phyloP scores from a whole-genome alignment of 2,113 vertebrate species.

The Dermatemys mawii region DNA sequence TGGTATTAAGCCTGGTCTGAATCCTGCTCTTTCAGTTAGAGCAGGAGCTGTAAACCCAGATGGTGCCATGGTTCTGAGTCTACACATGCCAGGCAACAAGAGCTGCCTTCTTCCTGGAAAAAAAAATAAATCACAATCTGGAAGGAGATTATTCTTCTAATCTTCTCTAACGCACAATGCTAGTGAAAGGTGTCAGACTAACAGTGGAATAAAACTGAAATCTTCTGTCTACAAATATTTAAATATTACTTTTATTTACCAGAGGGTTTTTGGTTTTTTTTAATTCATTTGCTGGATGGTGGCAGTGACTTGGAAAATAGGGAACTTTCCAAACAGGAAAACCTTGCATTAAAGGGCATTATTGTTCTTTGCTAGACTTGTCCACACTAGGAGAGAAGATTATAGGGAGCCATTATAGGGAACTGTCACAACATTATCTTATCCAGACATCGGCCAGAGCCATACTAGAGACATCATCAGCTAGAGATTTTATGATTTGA shows the following conservation, averaged over 20 bases:
- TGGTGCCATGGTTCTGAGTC: neutral
- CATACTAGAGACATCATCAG: neutral
- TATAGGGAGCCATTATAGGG: slow-evolving; percentile 3
- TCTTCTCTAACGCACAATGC: neutral
- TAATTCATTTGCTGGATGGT: fast-evolving
- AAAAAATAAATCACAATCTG: neutral
- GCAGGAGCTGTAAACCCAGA: neutral
- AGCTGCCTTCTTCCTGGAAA: neutral
- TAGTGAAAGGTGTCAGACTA: neutral
- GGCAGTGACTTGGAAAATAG: neutral
- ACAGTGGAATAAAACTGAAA: slow-evolving; percentile 20
- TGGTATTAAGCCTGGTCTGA: neutral
- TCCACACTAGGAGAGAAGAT: neutral
- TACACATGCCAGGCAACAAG: neutral
- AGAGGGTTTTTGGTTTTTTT: neutral
- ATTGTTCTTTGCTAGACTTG: neutral
- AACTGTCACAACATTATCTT: neutral
- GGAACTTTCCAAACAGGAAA: neutral
- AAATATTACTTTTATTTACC: neutral
- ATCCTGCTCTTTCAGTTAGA: neutral
- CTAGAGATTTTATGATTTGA: slow-evolving; percentile 19
- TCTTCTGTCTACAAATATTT: neutral
- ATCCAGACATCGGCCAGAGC: neutral
- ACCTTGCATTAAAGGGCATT: neutral
- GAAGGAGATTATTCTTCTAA: neutral